Evolutionary conservation across 2,797 vertebrate genomes (phyloP).

Genomic region (Anguilla pacifica): DNA sequence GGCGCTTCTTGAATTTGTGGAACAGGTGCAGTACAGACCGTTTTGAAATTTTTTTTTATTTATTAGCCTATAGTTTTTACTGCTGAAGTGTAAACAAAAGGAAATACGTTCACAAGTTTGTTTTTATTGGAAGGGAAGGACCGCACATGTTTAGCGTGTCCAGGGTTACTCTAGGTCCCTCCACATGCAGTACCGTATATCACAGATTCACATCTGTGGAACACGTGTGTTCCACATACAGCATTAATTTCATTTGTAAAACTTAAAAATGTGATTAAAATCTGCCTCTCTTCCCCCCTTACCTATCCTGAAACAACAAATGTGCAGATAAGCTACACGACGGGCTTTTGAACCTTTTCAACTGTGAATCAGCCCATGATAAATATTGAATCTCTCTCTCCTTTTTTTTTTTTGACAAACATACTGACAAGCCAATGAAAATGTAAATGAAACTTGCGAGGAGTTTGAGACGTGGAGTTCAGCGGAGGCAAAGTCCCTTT

Average conservation of each 20-base stretch:
- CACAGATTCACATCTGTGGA: not conserved
- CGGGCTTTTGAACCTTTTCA: not conserved
- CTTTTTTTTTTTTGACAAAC: not conserved
- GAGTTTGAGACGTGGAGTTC: conserved; percentile 17
- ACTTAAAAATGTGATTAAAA: not conserved
- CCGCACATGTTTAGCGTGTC: not conserved
- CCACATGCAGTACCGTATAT: not conserved
- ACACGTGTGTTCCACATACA: not conserved
- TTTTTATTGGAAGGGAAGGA: no score
- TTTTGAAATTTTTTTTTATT: no score
- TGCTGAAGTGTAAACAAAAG: no score
- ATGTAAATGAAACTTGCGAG: conserved; percentile 10
- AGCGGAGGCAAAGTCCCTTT: conserved; percentile 24
- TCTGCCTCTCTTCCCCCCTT: not conserved
- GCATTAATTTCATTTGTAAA: not conserved
- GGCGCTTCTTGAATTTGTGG: no score
- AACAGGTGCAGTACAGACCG: no score
- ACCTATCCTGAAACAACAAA: not conserved
- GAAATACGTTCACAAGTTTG: no score
- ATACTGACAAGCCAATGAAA: conserved; percentile 19
- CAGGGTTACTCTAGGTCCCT: not conserved
- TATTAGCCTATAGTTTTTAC: no score
- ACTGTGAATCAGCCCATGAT: not conserved
- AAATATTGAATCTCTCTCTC: not conserved
- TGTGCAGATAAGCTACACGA: not conserved